A percentile compares a stretch with the other conserved stretches of the same genome.
These are phyloP conservation scores for Lycorma delicatula DNA, from an alignment of 1,140 invertebrate genomes.

Conservation along the genomic window DNA sequence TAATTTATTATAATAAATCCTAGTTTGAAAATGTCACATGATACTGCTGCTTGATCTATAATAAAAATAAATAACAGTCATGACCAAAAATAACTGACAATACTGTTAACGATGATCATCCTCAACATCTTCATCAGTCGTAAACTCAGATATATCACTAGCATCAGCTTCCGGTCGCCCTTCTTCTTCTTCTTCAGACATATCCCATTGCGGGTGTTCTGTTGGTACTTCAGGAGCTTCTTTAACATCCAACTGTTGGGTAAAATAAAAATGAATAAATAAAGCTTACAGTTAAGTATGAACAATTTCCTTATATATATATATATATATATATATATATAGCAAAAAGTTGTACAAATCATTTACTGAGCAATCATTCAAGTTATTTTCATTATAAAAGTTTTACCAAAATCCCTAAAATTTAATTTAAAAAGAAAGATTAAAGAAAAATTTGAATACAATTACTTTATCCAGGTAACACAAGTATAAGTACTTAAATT, in stretches of 20 bases:
- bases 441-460: too few relatives aligned
- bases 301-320: too few relatives aligned
- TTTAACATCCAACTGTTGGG: conserved; percentile 89
- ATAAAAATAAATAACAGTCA: too few relatives aligned
- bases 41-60: too few relatives aligned
- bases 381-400: conserved; percentile 5
- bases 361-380: background rate
- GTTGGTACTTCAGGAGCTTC: conserved; percentile 82
- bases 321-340: too few relatives aligned
- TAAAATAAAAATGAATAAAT: conserved; percentile 31
- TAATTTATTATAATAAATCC: too few relatives aligned
- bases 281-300: conserved; percentile 3
- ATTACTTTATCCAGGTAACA: too few relatives aligned
- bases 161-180: conserved; percentile 54
- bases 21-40: too few relatives aligned
- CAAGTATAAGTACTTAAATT: too few relatives aligned
- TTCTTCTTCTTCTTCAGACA: conserved; percentile 87
- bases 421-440: conserved; percentile 13
- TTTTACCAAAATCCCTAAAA: background rate
- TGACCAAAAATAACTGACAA: too few relatives aligned
- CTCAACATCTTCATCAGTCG: conserved; percentile 60
- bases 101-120: conserved; percentile 45
- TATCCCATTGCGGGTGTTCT: conserved; percentile 94
- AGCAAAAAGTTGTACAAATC: too few relatives aligned
- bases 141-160: conserved; percentile 57